Percentiles rank a stretch among this genome's conserved stretches.
These are phyloP conservation scores for Clarias macrocephalus DNA, from an alignment of 2,113 vertebrate species.

Conservation along the genomic window DNA sequence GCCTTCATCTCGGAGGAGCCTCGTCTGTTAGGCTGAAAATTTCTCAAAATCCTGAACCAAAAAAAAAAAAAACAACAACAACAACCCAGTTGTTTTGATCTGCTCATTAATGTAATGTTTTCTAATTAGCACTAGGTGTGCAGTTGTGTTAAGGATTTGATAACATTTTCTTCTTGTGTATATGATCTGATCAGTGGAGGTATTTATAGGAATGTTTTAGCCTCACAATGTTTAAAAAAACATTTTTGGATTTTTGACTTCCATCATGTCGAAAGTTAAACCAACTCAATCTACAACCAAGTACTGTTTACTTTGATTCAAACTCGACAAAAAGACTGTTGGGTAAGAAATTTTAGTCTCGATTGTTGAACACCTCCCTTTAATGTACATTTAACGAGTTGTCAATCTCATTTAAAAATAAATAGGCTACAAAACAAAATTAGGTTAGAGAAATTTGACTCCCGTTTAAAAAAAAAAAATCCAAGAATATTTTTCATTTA, in stretches of 20 bases:
- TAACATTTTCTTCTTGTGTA: neutral
- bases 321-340: too few relatives aligned
- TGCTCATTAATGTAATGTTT: neutral
- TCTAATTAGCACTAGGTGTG: neutral
- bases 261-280: neutral
- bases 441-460: neutral
- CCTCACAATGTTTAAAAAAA: neutral
- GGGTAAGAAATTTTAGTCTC: neutral
- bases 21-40: neutral
- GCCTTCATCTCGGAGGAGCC: conserved; percentile 19
- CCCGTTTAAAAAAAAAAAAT: too few relatives aligned
- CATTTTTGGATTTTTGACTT: neutral
- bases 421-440: neutral
- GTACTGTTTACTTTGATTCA: neutral
- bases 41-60: neutral
- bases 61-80: neutral
- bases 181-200: neutral
- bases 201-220: neutral
- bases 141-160: too few relatives aligned
- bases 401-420: neutral
- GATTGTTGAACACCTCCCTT: neutral
- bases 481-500: neutral
- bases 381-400: neutral
- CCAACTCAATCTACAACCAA: too few relatives aligned
- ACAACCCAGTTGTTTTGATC: neutral